Conservation (phyloP, 2,797 vertebrate species). For the Molossus molossus region DNA sequence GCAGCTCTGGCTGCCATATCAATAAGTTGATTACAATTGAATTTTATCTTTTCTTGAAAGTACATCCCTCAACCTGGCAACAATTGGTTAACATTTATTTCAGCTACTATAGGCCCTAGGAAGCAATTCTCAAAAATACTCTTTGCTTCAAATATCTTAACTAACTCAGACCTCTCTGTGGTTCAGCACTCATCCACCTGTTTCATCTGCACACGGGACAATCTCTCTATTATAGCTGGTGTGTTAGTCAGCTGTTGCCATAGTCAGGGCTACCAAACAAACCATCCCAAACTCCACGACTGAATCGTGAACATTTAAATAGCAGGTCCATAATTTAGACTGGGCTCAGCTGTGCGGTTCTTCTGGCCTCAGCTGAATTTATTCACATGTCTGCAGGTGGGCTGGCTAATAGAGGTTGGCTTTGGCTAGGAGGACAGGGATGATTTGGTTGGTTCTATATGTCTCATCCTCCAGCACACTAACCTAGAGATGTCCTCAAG, state of each 20-base stretch:
- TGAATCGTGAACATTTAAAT: not conserved
- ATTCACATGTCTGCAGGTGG: not conserved
- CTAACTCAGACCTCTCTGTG: not conserved
- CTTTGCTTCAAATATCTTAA: not conserved
- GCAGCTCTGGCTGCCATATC: not conserved
- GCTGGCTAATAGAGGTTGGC: not conserved
- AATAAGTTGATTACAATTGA: not conserved
- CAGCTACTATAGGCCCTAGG: not conserved
- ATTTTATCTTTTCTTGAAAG: constrained; percentile 26
- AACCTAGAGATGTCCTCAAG: not conserved
- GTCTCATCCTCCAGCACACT: not conserved
- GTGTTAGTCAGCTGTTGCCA: not conserved
- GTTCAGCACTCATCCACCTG: not conserved
- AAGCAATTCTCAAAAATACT: not conserved
- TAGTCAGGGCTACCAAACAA: not conserved
- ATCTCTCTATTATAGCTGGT: not conserved
- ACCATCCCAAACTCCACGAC: not conserved
- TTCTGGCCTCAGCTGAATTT: not conserved
- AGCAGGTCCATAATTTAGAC: not conserved
- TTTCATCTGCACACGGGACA: not conserved
- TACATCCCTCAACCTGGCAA: not conserved
- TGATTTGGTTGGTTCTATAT: not conserved
- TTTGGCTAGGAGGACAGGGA: not conserved
- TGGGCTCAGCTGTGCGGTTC: not conserved
- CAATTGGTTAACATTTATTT: not conserved